A percentile compares a stretch with the other conserved stretches of the same genome.
Conservation (phyloP, 2,797 vertebrate species). For the Novumbra hubbsi region DNA sequence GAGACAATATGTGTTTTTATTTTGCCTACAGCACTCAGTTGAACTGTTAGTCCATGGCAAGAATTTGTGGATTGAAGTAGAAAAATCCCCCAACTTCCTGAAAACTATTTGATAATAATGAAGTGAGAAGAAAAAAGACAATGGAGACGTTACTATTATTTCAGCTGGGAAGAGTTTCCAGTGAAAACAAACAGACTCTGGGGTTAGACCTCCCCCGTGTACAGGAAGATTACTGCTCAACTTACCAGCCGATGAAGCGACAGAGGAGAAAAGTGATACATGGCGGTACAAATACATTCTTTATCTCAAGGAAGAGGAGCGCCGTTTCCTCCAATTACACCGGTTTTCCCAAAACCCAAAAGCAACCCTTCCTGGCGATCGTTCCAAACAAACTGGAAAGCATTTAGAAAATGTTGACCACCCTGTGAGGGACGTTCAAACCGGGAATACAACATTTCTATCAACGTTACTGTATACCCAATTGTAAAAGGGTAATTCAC, state of each 20-base stretch:
- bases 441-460: background rate
- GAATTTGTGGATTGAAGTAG: conserved; percentile 50
- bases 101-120: conserved; percentile 49
- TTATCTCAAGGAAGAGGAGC: too few relatives aligned
- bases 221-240: conserved; percentile 24
- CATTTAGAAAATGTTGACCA: background rate
- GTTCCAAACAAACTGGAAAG: too few relatives aligned
- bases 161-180: conserved; percentile 62
- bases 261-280: background rate
- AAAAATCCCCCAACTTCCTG: conserved; percentile 37
- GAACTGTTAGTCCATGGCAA: conserved; percentile 46
- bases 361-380: too few relatives aligned
- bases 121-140: conserved; percentile 31
- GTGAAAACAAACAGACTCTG: conserved; percentile 50
- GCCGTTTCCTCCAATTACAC: too few relatives aligned
- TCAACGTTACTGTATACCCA: background rate
- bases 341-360: too few relatives aligned
- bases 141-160: conserved; percentile 53
- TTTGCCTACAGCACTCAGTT: conserved; percentile 20
- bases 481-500: too few relatives aligned
- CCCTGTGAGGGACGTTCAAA: too few relatives aligned
- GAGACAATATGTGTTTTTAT: conserved; percentile 47
- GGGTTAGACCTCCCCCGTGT: conserved; percentile 18
- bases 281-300: too few relatives aligned
- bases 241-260: conserved; percentile 5